Conservation (phyloP, 1,140 invertebrate genomes). For the Heliconius himera region DNA sequence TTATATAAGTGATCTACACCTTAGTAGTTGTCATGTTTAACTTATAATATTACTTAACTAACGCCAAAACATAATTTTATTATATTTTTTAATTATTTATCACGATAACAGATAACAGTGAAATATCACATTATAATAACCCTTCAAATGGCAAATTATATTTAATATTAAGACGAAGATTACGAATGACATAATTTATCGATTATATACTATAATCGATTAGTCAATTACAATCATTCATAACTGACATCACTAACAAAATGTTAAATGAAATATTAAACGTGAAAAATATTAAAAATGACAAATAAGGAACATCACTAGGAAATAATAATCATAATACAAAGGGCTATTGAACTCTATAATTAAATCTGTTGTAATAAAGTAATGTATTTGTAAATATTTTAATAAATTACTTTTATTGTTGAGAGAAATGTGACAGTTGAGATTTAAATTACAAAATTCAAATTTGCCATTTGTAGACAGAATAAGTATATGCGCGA, state of each 20-base stretch:
- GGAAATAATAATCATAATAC: constrained; percentile 25
- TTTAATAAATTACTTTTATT: not conserved
- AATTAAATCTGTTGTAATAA: constrained; percentile 14
- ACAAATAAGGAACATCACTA: constrained; percentile 44
- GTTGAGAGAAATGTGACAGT: not conserved
- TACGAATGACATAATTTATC: not conserved
- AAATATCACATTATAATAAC: constrained; percentile 77
- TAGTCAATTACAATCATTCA: not conserved
- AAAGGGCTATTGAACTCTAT: constrained; percentile 13
- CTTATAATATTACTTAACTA: constrained; percentile 62
- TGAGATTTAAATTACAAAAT: not conserved
- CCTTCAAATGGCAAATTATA: constrained; percentile 64
- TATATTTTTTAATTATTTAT: constrained; percentile 64
- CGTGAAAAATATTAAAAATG: constrained; percentile 28
- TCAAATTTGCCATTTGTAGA: not conserved
- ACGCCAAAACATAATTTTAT: constrained; percentile 71
- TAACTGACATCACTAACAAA: not conserved
- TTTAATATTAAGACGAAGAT: constrained; percentile 31
- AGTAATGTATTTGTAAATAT: constrained; percentile 21
- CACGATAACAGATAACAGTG: constrained; percentile 78
- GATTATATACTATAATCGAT: not conserved
- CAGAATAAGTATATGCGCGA: not conserved
- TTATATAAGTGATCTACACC: constrained; percentile 46
- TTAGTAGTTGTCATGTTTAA: constrained; percentile 68
- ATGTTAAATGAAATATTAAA: constrained; percentile 17